Evolutionary conservation across 1,140 invertebrate species (phyloP), one percentile per base, ranked within the genome.

Genomic region (Akabosia matsudoensis): DNA sequence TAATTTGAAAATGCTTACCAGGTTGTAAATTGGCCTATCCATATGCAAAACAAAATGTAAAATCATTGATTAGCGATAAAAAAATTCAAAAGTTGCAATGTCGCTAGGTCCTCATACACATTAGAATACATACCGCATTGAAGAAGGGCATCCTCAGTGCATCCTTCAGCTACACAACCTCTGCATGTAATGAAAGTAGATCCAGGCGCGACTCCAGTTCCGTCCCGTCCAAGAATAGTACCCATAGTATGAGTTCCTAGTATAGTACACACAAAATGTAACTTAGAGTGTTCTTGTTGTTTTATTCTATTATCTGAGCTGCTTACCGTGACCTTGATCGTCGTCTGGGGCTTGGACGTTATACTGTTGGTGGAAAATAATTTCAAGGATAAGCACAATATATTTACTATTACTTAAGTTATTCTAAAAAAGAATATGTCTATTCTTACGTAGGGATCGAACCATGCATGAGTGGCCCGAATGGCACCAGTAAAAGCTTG

Each of bases 301-400:
- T n/a, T n/a, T n/a, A n/a, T n/a, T n/a, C n/a, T n/a, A n/a, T n/a
- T n/a, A n/a, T n/a, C n/a, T n/a, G n/a, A n/a, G n/a, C n/a, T n/a
- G n/a, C n/a, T n/a, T n/a, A 26, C 75, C 75, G 51, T 76, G 75
- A 10, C 75, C 75, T 28, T 34, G n/a, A n/a, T n/a, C n/a, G n/a
- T n/a, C n/a, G n/a, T n/a, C n/a, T n/a, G n/a, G n/a, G n/a, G n/a
- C n/a, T n/a, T n/a, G n/a, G n/a, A n/a, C n/a, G n/a, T n/a, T n/a
- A n/a, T n/a, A n/a, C n/a, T n/a, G n/a, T n/a, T n/a, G n/a, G n/a
- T n/a, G n/a, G n/a, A n/a, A n/a, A n/a, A n/a, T 56, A 56, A 56
- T 16, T 56, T 4, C n/a, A 13, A n/a, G n/a, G n/a, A n/a, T n/a
- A n/a, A n/a, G n/a, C n/a, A n/a, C n/a, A n/a, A n/a, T n/a, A n/a